Base-by-base conservation (phyloP, 2,888 invertebrate genomes). In the Macrophya alboannulata region DNA sequence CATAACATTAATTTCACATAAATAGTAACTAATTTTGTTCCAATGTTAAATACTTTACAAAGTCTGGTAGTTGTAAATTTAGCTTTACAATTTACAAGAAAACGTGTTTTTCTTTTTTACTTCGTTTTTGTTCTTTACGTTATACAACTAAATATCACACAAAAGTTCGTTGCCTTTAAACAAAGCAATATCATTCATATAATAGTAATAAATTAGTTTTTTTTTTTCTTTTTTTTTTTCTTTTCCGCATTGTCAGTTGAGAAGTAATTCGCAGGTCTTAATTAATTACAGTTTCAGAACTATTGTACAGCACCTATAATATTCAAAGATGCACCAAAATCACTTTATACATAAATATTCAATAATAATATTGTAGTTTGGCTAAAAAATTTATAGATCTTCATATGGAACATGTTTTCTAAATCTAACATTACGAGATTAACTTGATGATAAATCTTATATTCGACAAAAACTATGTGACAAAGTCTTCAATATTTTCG, bases 71-170 rank as follows among this genome's bases (percentile, higher is more conserved):
- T 21, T 62, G 62, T 71, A n/a, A 40, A 71, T 71, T 71, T 31
- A 17, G 37, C 40, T 71, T 15, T 40, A 37, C 9, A 71, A n/a
- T 37, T 51, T 37, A 48, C 48, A 85, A 37, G 21, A 86, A 88
- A 86, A 88, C 86, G 84, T 71, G 76, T 65, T 76, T 79, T 74
- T 40, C 21, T 72, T 65, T 40, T 76, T 82, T n/a, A n/a, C n/a
- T 62, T 71, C 10, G 31, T 68, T 68, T 68, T 37, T 37, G 31
- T 17, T 68, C 37, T 68, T 37, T 17, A 74, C 10, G 31, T 45
- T 74, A 45, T 84, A 55, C 86, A 86, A 86, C 91, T 92, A 91
- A 91, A 89, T 92, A 92, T 92, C 92, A 92, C 92, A 91, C 91
- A 90, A 88, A 89, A 88, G 62, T 88, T 88, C 79, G 86, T 83